Percentiles rank a stretch among this genome's conserved stretches.
Evolutionary conservation across 1,140 invertebrate genomes (phyloP).

Genomic region (Elysia chlorotica): DNA sequence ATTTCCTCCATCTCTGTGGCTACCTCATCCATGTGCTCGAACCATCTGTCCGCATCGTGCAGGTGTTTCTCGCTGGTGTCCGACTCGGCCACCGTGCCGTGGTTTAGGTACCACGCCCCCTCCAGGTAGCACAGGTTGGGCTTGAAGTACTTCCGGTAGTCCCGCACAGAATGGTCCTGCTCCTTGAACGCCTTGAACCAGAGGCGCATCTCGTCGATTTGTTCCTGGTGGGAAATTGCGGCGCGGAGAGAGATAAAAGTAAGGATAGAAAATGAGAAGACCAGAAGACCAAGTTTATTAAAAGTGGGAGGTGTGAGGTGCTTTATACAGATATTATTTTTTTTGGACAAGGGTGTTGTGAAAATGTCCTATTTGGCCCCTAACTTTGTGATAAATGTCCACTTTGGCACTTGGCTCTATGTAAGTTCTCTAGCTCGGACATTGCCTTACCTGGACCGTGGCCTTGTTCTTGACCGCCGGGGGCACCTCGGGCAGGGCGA

Average conservation of each 20-base stretch:
- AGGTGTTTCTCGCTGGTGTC: slow-evolving; percentile 43
- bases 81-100: slow-evolving; percentile 34
- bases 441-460: background rate
- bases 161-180: slow-evolving; percentile 20
- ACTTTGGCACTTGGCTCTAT: too few species aligned
- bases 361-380: too few species aligned
- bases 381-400: too few species aligned
- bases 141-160: slow-evolving; percentile 37
- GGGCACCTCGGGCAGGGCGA: background rate
- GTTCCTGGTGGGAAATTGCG: too few species aligned
- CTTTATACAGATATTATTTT: too few species aligned
- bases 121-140: slow-evolving; percentile 30
- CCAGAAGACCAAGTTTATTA: too few species aligned
- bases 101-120: slow-evolving; percentile 23
- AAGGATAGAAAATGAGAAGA: too few species aligned
- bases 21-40: too few species aligned
- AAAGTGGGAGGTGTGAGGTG: too few species aligned
- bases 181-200: slow-evolving; percentile 33
- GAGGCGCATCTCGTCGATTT: slow-evolving; percentile 25
- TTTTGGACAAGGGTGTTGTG: too few species aligned
- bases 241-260: too few species aligned
- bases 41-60: slow-evolving; percentile 38
- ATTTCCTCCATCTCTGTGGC: slow-evolving; percentile 40
- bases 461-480: background rate
- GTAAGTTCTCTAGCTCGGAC: too few species aligned